Conservation (phyloP, 2,113 vertebrate species). For the Tachysurus fulvidraco region DNA sequence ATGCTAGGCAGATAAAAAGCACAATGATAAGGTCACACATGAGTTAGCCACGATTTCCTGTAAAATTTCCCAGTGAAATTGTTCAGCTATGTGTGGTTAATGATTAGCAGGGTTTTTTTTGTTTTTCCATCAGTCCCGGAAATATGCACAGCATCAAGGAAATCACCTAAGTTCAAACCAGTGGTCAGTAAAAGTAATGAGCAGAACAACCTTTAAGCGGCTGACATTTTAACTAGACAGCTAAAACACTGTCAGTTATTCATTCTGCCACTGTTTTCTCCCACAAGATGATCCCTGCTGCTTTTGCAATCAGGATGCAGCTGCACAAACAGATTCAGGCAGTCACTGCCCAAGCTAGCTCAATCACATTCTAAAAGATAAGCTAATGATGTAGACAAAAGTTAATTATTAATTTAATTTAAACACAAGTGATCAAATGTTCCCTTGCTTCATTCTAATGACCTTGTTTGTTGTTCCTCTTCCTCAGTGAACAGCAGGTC, state of each 20-base stretch:
- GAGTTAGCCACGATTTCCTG: neutral
- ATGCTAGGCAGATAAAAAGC: neutral
- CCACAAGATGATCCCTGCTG: neutral
- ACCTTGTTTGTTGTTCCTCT: neutral
- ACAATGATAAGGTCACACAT: neutral
- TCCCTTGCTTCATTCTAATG: neutral
- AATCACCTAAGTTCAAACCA: neutral
- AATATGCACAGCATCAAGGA: neutral
- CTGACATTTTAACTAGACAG: neutral
- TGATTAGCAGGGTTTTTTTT: neutral
- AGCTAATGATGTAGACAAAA: neutral
- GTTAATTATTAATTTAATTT: neutral
- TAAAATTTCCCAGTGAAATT: neutral
- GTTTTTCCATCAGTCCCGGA: neutral
- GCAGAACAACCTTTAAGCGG: neutral
- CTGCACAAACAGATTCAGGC: neutral
- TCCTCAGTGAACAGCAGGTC: slow-evolving; percentile 79
- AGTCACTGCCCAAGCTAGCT: neutral
- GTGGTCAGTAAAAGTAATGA: neutral
- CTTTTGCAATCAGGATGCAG: neutral
- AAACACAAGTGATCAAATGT: neutral
- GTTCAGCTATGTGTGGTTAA: neutral
- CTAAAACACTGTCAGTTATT: neutral
- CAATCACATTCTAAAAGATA: neutral
- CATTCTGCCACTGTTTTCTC: neutral